These are phyloP conservation scores for Cantharis nigra DNA, from an alignment of 2,888 invertebrate genomes.

Conservation along the genomic window DNA sequence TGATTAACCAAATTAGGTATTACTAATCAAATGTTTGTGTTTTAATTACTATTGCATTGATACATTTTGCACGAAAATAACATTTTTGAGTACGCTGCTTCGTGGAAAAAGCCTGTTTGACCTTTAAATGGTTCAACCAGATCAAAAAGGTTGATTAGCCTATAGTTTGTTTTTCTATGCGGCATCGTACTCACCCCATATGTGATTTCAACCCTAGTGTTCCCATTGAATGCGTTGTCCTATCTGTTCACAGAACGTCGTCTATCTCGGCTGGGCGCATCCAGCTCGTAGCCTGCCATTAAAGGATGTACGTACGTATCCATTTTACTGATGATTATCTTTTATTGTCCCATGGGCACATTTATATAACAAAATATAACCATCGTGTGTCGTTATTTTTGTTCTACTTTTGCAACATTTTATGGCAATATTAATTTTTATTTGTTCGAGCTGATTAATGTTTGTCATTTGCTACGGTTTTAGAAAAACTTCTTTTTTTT, in stretches of 20 bases:
- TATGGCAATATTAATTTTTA: not conserved
- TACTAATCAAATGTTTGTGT: not conserved
- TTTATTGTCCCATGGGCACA: conserved; percentile 20
- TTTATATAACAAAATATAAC: conserved; percentile 7
- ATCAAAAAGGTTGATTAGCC: not conserved
- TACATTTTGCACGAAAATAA: conserved; percentile 3
- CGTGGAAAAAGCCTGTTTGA: not conserved
- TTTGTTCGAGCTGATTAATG: not conserved
- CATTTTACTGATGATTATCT: conserved; percentile 18
- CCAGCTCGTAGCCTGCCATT: conserved; percentile 73
- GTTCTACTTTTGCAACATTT: not conserved
- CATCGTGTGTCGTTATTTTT: not conserved
- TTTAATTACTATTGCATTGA: conserved; percentile 4
- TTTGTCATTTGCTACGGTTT: not conserved
- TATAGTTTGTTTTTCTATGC: conserved; percentile 12
- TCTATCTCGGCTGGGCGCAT: conserved; percentile 87
- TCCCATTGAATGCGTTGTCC: conserved; percentile 40
- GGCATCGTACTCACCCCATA: conserved; percentile 17
- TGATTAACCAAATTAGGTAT: not conserved
- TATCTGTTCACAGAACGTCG: conserved; percentile 84
- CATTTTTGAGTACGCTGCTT: not conserved
- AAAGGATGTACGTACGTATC: conserved; percentile 43
- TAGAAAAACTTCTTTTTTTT: not conserved
- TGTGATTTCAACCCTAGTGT: not conserved
- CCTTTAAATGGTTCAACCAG: not conserved